Percentiles rank a stretch among this genome's conserved stretches.
phyloP scores from a whole-genome alignment of 1,140 invertebrate genomes.

The Calephelis virginiensis region DNA sequence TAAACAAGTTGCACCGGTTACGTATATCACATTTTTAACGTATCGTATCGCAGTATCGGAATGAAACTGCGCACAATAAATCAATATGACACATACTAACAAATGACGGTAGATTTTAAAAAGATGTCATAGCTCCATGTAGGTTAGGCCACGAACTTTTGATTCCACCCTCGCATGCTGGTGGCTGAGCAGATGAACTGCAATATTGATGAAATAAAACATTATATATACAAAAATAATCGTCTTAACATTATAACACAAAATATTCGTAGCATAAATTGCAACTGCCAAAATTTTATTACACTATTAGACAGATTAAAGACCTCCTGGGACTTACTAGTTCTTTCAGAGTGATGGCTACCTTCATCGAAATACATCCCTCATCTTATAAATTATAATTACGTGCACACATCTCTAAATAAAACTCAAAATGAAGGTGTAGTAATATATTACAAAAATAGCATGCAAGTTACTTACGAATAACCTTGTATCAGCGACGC shows the following conservation, averaged over 20 bases:
- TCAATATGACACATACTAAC: no score
- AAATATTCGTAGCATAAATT: slow-evolving; percentile 22
- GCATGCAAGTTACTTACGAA: not conserved
- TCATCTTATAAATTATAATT: not conserved
- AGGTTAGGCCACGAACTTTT: no score
- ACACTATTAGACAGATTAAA: slow-evolving; percentile 1
- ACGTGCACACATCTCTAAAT: not conserved
- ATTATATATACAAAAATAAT: not conserved
- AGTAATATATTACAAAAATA: slow-evolving; percentile 24
- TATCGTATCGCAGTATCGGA: no score
- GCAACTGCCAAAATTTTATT: slow-evolving; percentile 9
- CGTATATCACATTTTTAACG: no score
- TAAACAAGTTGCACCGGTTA: no score
- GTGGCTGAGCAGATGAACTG: not conserved
- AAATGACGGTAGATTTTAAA: no score
- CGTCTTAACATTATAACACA: slow-evolving; percentile 17
- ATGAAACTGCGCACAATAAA: no score
- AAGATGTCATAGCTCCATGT: no score
- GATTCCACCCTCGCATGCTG: no score
- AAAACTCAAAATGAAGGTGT: slow-evolving; percentile 24
- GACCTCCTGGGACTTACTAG: slow-evolving; percentile 20
- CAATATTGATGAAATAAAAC: not conserved
- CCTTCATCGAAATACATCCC: not conserved
- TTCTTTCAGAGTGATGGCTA: slow-evolving; percentile 24
- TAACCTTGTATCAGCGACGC: slow-evolving; percentile 17